Percentiles rank a stretch among this genome's conserved stretches.
phyloP scores from a whole-genome alignment of 2,797 vertebrate species.

The Parauchenoglanis punctatus region DNA sequence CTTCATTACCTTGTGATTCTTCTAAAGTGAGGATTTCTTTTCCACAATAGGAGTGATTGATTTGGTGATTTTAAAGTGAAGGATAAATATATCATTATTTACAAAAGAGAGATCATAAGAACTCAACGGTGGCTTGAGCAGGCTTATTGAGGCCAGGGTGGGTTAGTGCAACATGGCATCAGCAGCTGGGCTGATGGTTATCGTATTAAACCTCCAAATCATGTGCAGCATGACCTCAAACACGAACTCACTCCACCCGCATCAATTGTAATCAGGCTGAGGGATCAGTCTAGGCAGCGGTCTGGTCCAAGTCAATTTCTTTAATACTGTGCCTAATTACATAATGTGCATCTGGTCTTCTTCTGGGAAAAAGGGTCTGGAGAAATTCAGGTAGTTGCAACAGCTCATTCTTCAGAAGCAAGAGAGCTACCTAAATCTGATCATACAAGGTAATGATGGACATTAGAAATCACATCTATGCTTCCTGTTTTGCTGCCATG shows the following conservation, averaged over 20 bases:
- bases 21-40: not conserved
- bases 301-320: conserved; percentile 37
- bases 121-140: not conserved
- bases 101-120: not conserved
- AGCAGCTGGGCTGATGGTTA: conserved; percentile 1
- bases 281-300: conserved; percentile 23
- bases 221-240: conserved; percentile 22
- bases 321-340: conserved; percentile 41
- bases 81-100: not conserved
- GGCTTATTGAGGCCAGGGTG: not conserved
- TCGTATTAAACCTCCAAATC: conserved; percentile 25
- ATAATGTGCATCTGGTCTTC: conserved; percentile 42
- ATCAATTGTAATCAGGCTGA: conserved; percentile 37
- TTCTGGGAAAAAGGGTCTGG: conserved; percentile 25
- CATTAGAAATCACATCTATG: not conserved
- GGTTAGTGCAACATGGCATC: not conserved
- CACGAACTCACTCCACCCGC: conserved; percentile 17
- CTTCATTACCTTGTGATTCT: not conserved
- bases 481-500: conserved; percentile 13
- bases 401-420: conserved; percentile 22
- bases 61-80: not conserved
- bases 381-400: conserved; percentile 31
- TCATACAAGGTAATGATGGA: not conserved
- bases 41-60: too few relatives aligned
- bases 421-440: conserved; percentile 21